These are phyloP conservation scores for Rhopalosiphum nymphaeae DNA, from an alignment of 2,888 invertebrate genomes.

Conservation along the genomic window DNA sequence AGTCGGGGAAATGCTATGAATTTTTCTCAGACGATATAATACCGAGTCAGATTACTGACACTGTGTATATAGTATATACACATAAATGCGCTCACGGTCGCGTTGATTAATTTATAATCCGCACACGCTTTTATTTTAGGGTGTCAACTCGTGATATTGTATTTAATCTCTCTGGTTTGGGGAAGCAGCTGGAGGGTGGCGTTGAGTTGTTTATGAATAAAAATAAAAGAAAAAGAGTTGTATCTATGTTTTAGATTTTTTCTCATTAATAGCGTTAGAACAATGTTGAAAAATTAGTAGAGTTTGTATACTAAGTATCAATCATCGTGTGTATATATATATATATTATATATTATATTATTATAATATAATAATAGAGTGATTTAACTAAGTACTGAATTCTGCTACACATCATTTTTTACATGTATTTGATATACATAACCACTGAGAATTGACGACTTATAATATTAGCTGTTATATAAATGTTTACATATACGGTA, in stretches of 20 bases:
- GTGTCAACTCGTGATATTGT: not conserved
- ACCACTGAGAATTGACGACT: not conserved
- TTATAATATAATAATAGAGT: not conserved
- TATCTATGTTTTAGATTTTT: not conserved
- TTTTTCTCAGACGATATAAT: not conserved
- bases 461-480: not conserved
- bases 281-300: not conserved
- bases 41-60: not conserved
- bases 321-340: not conserved
- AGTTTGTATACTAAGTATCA: not conserved
- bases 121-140: not conserved
- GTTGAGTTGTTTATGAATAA: not conserved
- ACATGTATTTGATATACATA: not conserved
- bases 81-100: not conserved
- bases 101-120: not conserved
- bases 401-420: not conserved
- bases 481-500: not conserved
- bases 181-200: not conserved
- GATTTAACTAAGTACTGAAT: not conserved
- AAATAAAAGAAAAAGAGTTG: not conserved
- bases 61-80: not conserved
- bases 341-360: not conserved
- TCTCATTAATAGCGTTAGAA: not conserved
- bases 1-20: not conserved
- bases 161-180: not conserved